A percentile compares a stretch with the other conserved stretches of the same genome.
Evolutionary conservation across 2,113 vertebrate genomes (phyloP).

Genomic region (Stigmatopora nigra): DNA sequence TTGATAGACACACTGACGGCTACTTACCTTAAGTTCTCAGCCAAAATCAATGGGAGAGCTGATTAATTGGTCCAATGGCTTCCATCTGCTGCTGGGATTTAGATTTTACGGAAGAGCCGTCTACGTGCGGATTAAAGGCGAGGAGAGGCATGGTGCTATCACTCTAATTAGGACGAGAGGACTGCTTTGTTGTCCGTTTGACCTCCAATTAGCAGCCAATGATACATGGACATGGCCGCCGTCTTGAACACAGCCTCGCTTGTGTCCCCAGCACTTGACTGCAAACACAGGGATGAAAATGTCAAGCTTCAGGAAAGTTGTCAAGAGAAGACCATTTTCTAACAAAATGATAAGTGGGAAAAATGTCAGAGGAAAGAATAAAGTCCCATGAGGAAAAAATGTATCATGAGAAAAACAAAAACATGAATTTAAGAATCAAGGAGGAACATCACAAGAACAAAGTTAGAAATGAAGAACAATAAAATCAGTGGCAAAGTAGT

Average conservation of each 20-base stretch:
- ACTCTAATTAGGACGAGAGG: conserved; percentile 44
- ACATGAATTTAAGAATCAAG: not conserved
- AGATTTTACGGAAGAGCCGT: not conserved
- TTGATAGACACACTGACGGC: not conserved
- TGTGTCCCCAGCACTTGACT: not conserved
- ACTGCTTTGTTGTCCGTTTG: conserved; percentile 26
- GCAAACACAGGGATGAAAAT: not conserved
- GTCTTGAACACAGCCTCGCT: not conserved
- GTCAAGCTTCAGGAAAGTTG: not conserved
- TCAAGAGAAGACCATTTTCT: not conserved
- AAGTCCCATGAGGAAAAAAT: not conserved
- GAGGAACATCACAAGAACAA: not conserved
- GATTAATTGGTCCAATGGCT: not conserved
- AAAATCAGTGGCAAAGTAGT: no score
- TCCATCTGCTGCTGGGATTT: conserved; percentile 14
- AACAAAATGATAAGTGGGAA: not conserved
- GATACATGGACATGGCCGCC: conserved; percentile 2
- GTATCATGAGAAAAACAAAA: not conserved
- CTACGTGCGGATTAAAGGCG: conserved; percentile 30
- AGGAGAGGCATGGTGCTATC: conserved; percentile 21
- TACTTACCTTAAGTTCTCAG: not conserved
- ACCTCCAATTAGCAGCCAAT: conserved; percentile 37
- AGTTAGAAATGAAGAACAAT: not conserved
- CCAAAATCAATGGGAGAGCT: not conserved
- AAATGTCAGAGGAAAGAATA: no score